Base-by-base conservation (phyloP, 1,140 invertebrate species). In the Drosophila tsacasi region DNA sequence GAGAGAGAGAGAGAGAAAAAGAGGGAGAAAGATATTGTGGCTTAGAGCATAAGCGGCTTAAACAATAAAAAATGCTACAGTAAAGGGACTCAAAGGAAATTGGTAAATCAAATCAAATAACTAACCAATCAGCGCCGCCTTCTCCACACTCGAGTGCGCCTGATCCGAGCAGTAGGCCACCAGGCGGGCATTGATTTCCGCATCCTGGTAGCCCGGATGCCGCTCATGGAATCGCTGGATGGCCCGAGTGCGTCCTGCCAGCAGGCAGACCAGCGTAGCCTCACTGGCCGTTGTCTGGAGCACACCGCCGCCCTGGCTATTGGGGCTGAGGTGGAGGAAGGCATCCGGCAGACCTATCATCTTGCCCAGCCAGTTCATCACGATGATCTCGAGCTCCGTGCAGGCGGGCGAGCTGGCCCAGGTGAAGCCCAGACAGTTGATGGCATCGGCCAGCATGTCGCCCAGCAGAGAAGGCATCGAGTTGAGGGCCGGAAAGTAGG, bases 281-380 rank as follows among this genome's bases (percentile, higher is more conserved):
- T 99, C 98, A 80, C 97, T 98, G 0, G 98, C 96, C 23, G 97
- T 98, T 1, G 97, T 94, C 94, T 98, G 97, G 80, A 99, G 98
- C 2, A 99, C 98, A 17, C 98, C 98, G 49, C 98, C 98, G 5
- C 97, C 97, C 13, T 94, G 94, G 52, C 96, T 96, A 25, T 95
- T 95, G 32, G 95, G 95, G 81, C 95, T 95, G 74, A 95, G 94
- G 82, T 97, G 96, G 0, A 99, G 94, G 93, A 99, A 99, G 35
- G 96, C 95, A 4, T 98, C 96, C 0, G 99, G 99, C 27, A 99
- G 94, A 5, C 97, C 96, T 17, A 99, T 95, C 95, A 99, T 97
- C 94, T 99, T 98, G 7, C 97, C 98, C 39, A 99, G 93, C 99
- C 99, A 99, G 94, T 99, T 99, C 96, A 99, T 98, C 27, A 99